These are phyloP conservation scores for Zalophus californianus DNA, from an alignment of 2,797 vertebrate species.

Conservation along the genomic window DNA sequence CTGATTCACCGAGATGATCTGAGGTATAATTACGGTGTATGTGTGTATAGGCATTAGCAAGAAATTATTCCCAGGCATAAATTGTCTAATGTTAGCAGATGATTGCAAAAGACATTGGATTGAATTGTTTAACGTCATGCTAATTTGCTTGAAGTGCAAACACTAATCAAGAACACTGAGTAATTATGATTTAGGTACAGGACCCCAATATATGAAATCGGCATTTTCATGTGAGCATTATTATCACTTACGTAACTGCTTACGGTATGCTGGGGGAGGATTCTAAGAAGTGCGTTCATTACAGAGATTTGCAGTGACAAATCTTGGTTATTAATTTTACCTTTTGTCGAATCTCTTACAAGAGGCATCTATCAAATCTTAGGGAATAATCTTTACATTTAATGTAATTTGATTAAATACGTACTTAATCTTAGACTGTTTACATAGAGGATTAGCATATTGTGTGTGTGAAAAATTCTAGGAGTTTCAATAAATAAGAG, in stretches of 20 bases:
- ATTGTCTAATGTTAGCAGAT: conserved; percentile 71
- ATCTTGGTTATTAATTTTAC: conserved; percentile 64
- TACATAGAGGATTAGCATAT: background rate
- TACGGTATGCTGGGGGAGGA: background rate
- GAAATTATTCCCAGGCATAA: conserved; percentile 73
- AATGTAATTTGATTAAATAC: conserved; percentile 63
- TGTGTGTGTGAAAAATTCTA: conserved; percentile 34
- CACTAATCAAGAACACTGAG: conserved; percentile 79
- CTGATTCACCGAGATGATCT: conserved; percentile 26
- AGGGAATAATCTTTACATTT: conserved; percentile 46
- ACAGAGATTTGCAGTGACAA: conserved; percentile 56
- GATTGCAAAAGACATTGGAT: conserved; percentile 78
- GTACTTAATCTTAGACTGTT: conserved; percentile 12
- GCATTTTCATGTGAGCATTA: conserved; percentile 56
- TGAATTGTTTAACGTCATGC: conserved; percentile 79
- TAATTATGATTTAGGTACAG: conserved; percentile 78
- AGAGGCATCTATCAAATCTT: background rate
- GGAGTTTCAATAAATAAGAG: conserved; percentile 54
- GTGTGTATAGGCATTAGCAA: conserved; percentile 67
- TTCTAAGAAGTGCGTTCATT: conserved; percentile 59
- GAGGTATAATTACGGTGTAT: conserved; percentile 31
- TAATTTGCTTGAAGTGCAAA: conserved; percentile 80
- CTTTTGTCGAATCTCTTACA: conserved; percentile 54
- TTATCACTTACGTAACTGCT: conserved; percentile 8
- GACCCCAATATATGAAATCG: conserved; percentile 67